A percentile compares a stretch with the other conserved stretches of the same genome.
Conservation (phyloP, 2,888 invertebrate species). For the Ischnus inquisitorius region DNA sequence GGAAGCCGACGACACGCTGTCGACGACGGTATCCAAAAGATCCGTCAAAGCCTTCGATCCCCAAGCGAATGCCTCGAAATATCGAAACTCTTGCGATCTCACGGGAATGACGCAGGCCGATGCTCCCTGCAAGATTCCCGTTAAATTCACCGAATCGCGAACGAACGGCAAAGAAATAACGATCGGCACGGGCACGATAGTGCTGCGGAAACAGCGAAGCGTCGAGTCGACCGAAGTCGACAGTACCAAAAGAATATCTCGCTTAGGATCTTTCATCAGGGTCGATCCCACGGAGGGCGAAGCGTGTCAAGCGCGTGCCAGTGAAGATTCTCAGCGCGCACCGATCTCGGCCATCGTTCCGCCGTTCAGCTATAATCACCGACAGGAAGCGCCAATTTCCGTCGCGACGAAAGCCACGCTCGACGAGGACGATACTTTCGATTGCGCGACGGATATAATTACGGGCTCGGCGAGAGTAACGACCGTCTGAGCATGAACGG, state of each 20-base stretch:
- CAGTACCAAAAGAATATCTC: slow-evolving; percentile 85
- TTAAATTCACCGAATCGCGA: slow-evolving; percentile 73
- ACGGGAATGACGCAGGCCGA: slow-evolving; percentile 77
- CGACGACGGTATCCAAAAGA: slow-evolving; percentile 30
- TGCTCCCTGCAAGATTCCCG: slow-evolving; percentile 78
- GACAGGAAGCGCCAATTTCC: slow-evolving; percentile 73
- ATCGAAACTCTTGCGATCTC: slow-evolving; percentile 82
- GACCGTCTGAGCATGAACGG: slow-evolving; percentile 77
- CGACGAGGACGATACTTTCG: slow-evolving; percentile 71
- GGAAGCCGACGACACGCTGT: slow-evolving; percentile 58
- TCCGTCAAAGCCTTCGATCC: slow-evolving; percentile 55
- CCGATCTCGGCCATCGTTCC: slow-evolving; percentile 85
- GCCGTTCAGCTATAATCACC: slow-evolving; percentile 86
- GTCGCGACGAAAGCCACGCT: slow-evolving; percentile 66
- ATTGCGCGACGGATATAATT: slow-evolving; percentile 80
- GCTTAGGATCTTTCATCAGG: slow-evolving; percentile 86
- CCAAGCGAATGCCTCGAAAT: slow-evolving; percentile 71
- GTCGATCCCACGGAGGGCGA: slow-evolving; percentile 82
- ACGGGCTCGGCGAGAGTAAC: slow-evolving; percentile 81
- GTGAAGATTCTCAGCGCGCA: slow-evolving; percentile 68
- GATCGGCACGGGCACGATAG: slow-evolving; percentile 70
- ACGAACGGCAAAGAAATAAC: slow-evolving; percentile 61
- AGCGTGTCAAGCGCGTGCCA: slow-evolving; percentile 56
- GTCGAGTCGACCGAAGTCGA: slow-evolving; percentile 76
- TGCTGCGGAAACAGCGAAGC: slow-evolving; percentile 76